phyloP scores from a whole-genome alignment of 2,113 vertebrate genomes.

The Chamaea fasciata region DNA sequence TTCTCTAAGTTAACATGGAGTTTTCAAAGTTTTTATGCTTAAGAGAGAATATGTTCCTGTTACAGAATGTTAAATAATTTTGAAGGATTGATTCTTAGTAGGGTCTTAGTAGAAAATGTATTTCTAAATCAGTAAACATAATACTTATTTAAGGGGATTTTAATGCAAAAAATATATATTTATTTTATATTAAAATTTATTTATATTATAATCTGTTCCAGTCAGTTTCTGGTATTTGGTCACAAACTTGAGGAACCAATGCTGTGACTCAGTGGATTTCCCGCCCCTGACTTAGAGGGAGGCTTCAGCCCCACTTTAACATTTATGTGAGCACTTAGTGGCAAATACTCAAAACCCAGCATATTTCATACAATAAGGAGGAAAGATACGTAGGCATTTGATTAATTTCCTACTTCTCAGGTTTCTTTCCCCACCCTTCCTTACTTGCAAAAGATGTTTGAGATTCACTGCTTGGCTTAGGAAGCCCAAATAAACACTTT shows the following conservation, averaged over 20 bases:
- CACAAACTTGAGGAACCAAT: not conserved
- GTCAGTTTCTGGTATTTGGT: not conserved
- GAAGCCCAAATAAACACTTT: not conserved
- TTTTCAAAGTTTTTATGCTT: not conserved
- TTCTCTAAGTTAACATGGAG: not conserved
- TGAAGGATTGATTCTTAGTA: not conserved
- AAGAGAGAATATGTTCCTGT: not conserved
- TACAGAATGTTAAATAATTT: not conserved
- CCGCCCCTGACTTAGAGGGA: not conserved
- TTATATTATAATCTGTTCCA: not conserved
- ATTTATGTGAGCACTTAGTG: not conserved
- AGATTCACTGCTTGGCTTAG: not conserved
- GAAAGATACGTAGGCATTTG: fast-evolving
- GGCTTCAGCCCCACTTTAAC: not conserved
- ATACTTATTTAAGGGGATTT: not conserved
- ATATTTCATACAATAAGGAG: not conserved
- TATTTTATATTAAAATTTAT: not conserved
- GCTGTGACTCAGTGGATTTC: not conserved
- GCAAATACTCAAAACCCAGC: not conserved
- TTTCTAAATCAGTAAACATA: not conserved
- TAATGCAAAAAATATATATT: not conserved
- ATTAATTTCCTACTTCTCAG: not conserved
- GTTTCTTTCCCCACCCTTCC: not conserved
- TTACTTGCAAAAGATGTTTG: not conserved
- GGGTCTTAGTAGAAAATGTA: not conserved